Conservation (phyloP, 2,888 invertebrate genomes). For the Xestia rhomboidea region DNA sequence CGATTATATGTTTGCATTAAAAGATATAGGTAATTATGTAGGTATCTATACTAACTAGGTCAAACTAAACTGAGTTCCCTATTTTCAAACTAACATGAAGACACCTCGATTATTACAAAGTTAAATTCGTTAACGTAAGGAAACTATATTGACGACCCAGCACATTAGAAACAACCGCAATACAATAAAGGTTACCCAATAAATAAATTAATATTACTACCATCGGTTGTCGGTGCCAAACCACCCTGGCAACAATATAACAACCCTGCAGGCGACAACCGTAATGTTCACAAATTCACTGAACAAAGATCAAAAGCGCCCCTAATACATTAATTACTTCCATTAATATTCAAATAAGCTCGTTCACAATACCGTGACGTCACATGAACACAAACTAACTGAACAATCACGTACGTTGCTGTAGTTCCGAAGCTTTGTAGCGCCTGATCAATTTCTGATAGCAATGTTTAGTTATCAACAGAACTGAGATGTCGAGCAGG, state of each 20-base stretch:
- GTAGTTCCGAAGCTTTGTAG: conserved; percentile 21
- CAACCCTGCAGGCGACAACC: conserved; percentile 5
- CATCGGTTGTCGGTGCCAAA: not conserved
- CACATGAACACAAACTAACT: conserved; percentile 38
- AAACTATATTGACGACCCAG: too few species aligned
- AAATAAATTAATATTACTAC: not conserved
- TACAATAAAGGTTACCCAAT: not conserved
- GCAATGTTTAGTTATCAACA: conserved; percentile 31
- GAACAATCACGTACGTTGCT: conserved; percentile 40
- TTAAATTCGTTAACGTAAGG: not conserved
- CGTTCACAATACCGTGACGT: conserved; percentile 44
- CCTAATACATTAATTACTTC: conserved; percentile 53
- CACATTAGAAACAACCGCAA: not conserved
- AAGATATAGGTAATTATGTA: not conserved
- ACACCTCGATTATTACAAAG: not conserved
- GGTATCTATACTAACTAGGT: not conserved
- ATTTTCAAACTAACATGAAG: not conserved
- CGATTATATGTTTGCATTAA: not conserved
- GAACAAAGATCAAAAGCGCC: conserved; percentile 56
- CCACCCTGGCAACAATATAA: not conserved
- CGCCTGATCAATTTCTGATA: conserved; percentile 46
- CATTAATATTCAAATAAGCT: conserved; percentile 55
- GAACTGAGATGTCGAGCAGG: conserved; percentile 25
- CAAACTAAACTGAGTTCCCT: not conserved
- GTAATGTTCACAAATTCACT: conserved; percentile 25